Conservation (phyloP, 2,797 vertebrate species). For the Pteropus rufus region DNA sequence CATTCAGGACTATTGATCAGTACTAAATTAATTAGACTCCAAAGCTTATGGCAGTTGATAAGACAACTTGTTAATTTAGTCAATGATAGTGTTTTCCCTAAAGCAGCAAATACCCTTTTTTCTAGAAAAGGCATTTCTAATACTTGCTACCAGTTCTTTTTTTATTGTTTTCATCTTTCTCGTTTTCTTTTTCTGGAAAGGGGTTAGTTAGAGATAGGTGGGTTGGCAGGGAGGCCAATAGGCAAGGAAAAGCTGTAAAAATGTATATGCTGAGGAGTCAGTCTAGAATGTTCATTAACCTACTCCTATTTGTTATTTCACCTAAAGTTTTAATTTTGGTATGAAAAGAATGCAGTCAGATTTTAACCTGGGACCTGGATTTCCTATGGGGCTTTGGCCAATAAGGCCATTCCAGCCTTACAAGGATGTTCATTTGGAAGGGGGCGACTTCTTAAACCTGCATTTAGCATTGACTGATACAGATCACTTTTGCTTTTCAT, state of each 20-base stretch:
- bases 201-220: background rate
- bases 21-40: conserved; percentile 90
- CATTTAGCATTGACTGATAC: conserved; percentile 56
- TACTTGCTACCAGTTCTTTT: conserved; percentile 49
- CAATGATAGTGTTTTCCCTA: conserved; percentile 89
- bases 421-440: conserved; percentile 67
- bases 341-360: conserved; percentile 65
- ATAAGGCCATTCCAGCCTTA: background rate
- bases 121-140: conserved; percentile 83
- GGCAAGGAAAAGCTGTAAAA: background rate
- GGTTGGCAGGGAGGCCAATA: background rate
- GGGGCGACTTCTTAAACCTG: conserved; percentile 39
- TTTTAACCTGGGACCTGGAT: conserved; percentile 41
- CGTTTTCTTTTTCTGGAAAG: conserved; percentile 9
- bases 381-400: conserved; percentile 46
- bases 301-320: conserved; percentile 45
- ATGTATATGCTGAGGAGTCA: background rate
- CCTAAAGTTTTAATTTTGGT: background rate
- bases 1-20: conserved; percentile 90
- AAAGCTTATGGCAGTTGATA: conserved; percentile 89
- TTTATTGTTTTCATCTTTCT: background rate
- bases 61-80: conserved; percentile 91
- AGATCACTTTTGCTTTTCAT: conserved; percentile 63
- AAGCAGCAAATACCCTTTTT: conserved; percentile 88
- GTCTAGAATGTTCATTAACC: background rate